Base-by-base conservation (phyloP, 2,888 invertebrate species). In the Nemotelus nigrinus region DNA sequence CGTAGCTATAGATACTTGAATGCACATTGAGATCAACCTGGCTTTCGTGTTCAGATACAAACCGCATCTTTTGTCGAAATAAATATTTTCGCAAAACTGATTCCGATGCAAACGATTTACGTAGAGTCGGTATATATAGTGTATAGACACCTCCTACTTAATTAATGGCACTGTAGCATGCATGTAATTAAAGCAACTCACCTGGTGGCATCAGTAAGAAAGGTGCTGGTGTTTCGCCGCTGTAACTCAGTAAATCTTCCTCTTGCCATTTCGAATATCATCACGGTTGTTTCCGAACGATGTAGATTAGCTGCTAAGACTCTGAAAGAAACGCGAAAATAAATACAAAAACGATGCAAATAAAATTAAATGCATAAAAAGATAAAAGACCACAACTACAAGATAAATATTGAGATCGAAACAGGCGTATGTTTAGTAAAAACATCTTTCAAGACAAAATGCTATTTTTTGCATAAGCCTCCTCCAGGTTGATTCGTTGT, bases 151-250 rank as follows among this genome's bases (percentile, higher is more conserved):
- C 60, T 74, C 63, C 76, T 65, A 68, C 57, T 78, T 78, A 78
- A 78, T 78, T 78, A 78, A 78, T 78, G 78, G 71, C 41, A 53
- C n/a, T 78, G 76, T 76, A 65, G 78, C 78, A 78, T 78, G 78
- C 78, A 78, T 78, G 78, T 78, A 78, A 78, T 78, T 78, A 78
- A 78, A 78, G 70, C 57, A 71, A 60, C 74, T 74, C 74, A 50
- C 74, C 74, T 74, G 78, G 75, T 78, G 78, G 68, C 75, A 78
- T 78, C 78, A 58, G 55, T 53, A 64, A 72, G 60, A 74, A 74
- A 74, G 74, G 74, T 74, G 74, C 74, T 74, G 63, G 74, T 74
- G 74, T 74, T 74, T 74, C 63, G 74, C 74, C 63, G 74, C 74
- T 74, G 74, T 74, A 63, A 60, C 48, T 74, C 74, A 60, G 74